phyloP scores from a whole-genome alignment of 2,888 invertebrate genomes.

The Drosophila paucipuncta region DNA sequence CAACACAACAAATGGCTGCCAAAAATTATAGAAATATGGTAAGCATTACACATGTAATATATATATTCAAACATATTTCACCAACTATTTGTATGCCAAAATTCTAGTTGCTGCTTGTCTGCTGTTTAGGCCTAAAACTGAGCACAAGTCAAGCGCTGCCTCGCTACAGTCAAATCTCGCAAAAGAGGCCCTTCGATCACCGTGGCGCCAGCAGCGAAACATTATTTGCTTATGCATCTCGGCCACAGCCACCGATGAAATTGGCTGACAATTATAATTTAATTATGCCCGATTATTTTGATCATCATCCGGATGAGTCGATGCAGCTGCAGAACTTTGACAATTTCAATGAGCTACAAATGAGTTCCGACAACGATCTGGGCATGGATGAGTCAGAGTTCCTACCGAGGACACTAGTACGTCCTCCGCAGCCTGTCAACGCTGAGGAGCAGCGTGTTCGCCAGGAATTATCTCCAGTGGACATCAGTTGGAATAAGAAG shows the following conservation, averaged over 20 bases:
- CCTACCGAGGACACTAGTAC: slow-evolving; percentile 59
- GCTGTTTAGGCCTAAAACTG: slow-evolving; percentile 37
- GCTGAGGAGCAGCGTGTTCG: slow-evolving; percentile 73
- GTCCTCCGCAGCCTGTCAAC: slow-evolving; percentile 74
- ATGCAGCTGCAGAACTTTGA: slow-evolving; percentile 80
- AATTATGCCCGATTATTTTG: slow-evolving; percentile 76
- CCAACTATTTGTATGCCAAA: no score
- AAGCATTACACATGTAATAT: slow-evolving; percentile 12
- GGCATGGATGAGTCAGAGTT: slow-evolving; percentile 80
- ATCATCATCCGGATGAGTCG: slow-evolving; percentile 72
- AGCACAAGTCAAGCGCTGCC: slow-evolving; percentile 46
- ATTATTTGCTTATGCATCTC: slow-evolving; percentile 55
- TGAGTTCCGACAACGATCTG: slow-evolving; percentile 60
- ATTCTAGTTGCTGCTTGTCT: slow-evolving; percentile 40
- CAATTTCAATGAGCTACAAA: slow-evolving; percentile 69
- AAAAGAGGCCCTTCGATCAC: slow-evolving; percentile 38
- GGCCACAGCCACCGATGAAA: slow-evolving; percentile 66
- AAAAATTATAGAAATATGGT: slow-evolving; percentile 52
- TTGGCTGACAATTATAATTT: slow-evolving; percentile 76
- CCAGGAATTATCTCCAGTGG: slow-evolving; percentile 63
- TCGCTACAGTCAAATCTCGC: slow-evolving; percentile 53
- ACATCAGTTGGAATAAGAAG: slow-evolving; percentile 66
- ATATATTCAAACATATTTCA: background rate
- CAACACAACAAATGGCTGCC: slow-evolving; percentile 38
- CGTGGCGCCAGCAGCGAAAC: slow-evolving; percentile 45